Evolutionary conservation across 2,797 vertebrate genomes (phyloP), one percentile per base, ranked within the genome.

Genomic region (Schizothorax lantsangensis): DNA sequence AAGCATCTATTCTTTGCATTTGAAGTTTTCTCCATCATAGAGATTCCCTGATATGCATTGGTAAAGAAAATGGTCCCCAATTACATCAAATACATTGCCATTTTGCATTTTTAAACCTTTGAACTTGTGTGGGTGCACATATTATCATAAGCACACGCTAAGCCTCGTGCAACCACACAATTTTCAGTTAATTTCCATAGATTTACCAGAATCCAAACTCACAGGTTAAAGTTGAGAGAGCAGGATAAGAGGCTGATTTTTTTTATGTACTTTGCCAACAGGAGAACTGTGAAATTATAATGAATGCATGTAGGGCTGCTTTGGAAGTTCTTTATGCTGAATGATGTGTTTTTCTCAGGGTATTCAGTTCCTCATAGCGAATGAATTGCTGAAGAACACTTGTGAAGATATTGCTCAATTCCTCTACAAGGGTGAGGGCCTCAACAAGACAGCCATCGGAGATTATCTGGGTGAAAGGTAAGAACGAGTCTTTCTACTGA

Each of bases 391-490:
- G 92, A 98, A 98, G 94, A 96, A 97, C 93, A 98, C 97, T 0
- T 96, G 97, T 0, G 96, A 97, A 49, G 97, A 98, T 89, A 98
- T 99, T 0, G 98, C 96, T 57, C 97, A 98, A 93, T 99, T 98
- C 90, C 93, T 99, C 21, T 98, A 97, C 88, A 99, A 98, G 88
- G 98, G 98, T 1, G 98, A 99, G 88, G 98, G 98, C 47, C 97
- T 99, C 79, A 99, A 99, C 93, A 99, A 99, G 88, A 99, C 97
- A 0, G 98, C 98, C 88, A 99, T 99, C 0, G 98, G 98, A 0
- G 98, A 99, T 94, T 99, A 98, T 94, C 95, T 99, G 69, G 98
- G 98, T 1, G 97, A 99, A 95, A 96, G 98, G 98, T 97, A 73
- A 90, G 90, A 30, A 40, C 19, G 21, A n/a, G 12, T 57, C 52